phyloP scores from a whole-genome alignment of 1,140 invertebrate genomes.

The Musca vetustissima region DNA sequence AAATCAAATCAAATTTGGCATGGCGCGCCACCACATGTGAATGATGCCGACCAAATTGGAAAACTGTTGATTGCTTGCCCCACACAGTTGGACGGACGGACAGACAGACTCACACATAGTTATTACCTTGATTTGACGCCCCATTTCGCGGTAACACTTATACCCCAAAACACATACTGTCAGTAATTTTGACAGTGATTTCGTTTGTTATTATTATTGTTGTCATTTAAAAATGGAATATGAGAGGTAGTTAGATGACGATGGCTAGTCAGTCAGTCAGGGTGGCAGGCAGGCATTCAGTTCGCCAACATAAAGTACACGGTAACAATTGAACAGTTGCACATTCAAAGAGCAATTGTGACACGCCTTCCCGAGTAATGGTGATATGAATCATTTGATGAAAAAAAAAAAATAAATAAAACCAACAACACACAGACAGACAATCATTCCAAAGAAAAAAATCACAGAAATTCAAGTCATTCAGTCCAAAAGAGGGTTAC shows the following conservation, averaged over 20 bases:
- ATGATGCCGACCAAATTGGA: neutral
- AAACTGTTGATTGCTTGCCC: neutral
- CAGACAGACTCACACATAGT: neutral
- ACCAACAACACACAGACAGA: no score
- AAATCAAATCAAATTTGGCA: slow-evolving; percentile 5
- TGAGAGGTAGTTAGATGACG: no score
- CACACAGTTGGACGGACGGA: neutral
- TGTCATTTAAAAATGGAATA: neutral
- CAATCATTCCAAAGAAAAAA: neutral
- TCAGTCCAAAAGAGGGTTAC: no score
- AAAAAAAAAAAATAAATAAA: neutral
- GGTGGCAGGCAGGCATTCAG: no score
- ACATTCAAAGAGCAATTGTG: slow-evolving; percentile 6
- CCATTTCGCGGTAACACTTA: neutral
- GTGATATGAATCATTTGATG: slow-evolving; percentile 22
- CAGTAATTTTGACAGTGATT: slow-evolving; percentile 20
- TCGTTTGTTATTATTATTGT: slow-evolving; percentile 15
- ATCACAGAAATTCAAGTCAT: neutral
- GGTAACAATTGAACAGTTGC: slow-evolving; percentile 10
- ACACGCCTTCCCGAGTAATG: slow-evolving; percentile 15
- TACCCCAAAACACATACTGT: neutral
- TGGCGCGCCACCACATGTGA: no score
- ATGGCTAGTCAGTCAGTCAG: no score
- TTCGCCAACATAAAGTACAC: no score
- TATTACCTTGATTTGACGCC: neutral